Evolutionary conservation across 2,888 invertebrate genomes (phyloP), one percentile per base, ranked within the genome.

Genomic region (Aproaerema taeniolella): DNA sequence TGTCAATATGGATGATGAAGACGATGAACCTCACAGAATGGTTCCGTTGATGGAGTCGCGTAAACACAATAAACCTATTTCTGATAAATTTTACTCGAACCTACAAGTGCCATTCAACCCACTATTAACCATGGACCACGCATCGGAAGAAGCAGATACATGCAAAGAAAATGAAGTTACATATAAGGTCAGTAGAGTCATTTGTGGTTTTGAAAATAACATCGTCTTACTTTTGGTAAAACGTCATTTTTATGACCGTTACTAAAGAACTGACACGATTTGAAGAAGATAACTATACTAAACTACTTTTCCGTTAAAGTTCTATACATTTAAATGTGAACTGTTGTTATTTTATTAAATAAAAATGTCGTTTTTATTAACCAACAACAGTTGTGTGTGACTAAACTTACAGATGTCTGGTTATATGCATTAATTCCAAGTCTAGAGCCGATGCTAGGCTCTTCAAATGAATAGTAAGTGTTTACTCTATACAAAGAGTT

Each of bases 1-100:
- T 67, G 92, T 94, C 12, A 93, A 90, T 55, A 89, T 94, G 86
- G 92, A 92, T 52, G 89, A 50, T 26, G 89, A 92, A 36, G 92
- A 91, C 9, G 79, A 80, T 1, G 81, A 80, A 9, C 55, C 61
- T 2, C 52, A 66, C 0, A 65, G 61, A 39, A 43, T 66, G 25
- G 44, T 59, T 10, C n/a, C n/a, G n/a, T n/a, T n/a, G n/a, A n/a
- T n/a, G n/a, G n/a, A n/a, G n/a, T n/a, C n/a, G n/a, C n/a, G 66
- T 29, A 67, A 59, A 36, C 52, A 67, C 2, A 13, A 10, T 8
- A 28, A 30, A n/a, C 14, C n/a, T n/a, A 68, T 81, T 11, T 52
- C 75, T n/a, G 80, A 83, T 45, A 82, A 80, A 47, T 83, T 85
- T 45, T 85, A 71, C 44, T 55, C 71, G 1, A 82, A 82, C 45